Evolutionary conservation across 2,888 invertebrate species (phyloP), one percentile per base, ranked within the genome.

Genomic region (Anarsia innoxiella): DNA sequence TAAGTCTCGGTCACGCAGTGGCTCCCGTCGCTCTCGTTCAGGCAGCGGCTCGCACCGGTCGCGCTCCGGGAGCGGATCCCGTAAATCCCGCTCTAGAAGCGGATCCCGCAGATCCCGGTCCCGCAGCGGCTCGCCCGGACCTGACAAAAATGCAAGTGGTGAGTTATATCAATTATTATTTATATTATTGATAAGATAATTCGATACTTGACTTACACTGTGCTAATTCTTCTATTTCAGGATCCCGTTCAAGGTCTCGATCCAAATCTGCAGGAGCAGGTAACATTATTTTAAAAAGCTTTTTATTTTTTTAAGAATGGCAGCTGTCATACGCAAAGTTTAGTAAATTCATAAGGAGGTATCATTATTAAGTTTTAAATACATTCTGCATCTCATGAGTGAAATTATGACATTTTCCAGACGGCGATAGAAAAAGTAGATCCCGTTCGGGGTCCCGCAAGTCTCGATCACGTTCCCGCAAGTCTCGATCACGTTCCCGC

Each of bases 251-350:
- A 0, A 41, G 49, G 1, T 66, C 66, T 1, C 47, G 53, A 0
- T 66, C 69, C 1, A 44, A 43, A 2, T 60, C 66, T 27, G 45
- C 60, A 0, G 41, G 43, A 2, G 45, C 51, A 15, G 44, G 51
- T 23, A 47, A 45, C 37, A 19, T 3, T 19, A 5, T 19, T 19
- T 19, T 19, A 3, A 5, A 19, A 5, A 5, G 3, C 19, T 19
- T 19, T 19, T 19, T 19, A 19, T 19, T 19, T 3, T 19, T 19
- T 19, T 19, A 19, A 19, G 4, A 19, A 19, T 19, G 19, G 6
- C 6, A 19, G n/a, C n/a, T 19, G 6, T 5, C 19, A 19, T 19
- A 8, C 12, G n/a, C n/a, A n/a, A n/a, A n/a, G n/a, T n/a, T n/a
- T n/a, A n/a, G n/a, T n/a, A n/a, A n/a, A n/a, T n/a, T n/a, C n/a